phyloP scores from a whole-genome alignment of 1,140 invertebrate species.

The Drosophila kanapiae region DNA sequence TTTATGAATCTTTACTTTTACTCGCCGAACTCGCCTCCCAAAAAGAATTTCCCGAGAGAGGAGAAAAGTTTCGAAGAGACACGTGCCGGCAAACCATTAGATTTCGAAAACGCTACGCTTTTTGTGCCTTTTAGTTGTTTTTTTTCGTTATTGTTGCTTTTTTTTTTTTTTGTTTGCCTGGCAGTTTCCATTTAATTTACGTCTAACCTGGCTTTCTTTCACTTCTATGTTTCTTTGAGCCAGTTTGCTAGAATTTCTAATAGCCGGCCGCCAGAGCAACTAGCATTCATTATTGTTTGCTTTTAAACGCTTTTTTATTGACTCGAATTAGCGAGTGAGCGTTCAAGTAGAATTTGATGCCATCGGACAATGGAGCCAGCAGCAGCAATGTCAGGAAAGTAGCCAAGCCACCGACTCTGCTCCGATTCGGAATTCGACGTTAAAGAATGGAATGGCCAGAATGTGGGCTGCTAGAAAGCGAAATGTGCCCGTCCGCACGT shows the following conservation, averaged over 20 bases:
- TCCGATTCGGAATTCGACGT: constrained; percentile 34
- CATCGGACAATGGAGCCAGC: constrained; percentile 45
- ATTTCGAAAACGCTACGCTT: constrained; percentile 39
- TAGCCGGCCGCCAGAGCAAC: constrained; percentile 37
- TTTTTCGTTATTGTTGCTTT: background rate
- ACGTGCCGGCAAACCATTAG: constrained; percentile 66
- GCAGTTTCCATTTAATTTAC: constrained; percentile 74
- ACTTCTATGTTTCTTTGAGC: constrained; percentile 52
- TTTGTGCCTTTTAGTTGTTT: constrained; percentile 23
- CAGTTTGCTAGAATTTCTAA: constrained; percentile 78
- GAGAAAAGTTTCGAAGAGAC: constrained; percentile 53
- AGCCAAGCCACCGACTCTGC: constrained; percentile 9
- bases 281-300: constrained; percentile 55
- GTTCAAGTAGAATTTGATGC: constrained; percentile 78
- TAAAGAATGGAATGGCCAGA: constrained; percentile 52
- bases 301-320: constrained; percentile 77
- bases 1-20: constrained; percentile 75
- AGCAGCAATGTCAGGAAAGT: constrained; percentile 17
- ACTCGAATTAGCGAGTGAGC: constrained; percentile 58
- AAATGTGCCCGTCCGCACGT: constrained; percentile 61
- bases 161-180: constrained; percentile 27
- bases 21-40: constrained; percentile 37
- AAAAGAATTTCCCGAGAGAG: constrained; percentile 54
- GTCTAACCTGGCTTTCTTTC: constrained; percentile 66
- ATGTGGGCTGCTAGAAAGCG: constrained; percentile 74